Evolutionary conservation across 2,888 invertebrate genomes (phyloP).

Genomic region (Sepiola atlantica): DNA sequence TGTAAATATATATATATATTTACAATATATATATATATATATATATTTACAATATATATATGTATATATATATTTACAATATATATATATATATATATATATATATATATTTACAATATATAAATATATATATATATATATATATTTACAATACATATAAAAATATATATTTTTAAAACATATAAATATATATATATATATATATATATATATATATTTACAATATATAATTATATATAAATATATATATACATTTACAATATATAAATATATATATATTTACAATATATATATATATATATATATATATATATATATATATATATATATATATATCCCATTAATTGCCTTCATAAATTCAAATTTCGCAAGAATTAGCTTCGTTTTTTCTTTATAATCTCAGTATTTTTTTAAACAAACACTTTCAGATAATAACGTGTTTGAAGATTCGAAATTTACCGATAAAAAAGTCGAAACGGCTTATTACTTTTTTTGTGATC

Average conservation of each 20-base stretch:
- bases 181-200: not conserved
- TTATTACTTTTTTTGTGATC: not conserved
- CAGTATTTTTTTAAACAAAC: not conserved
- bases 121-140: not conserved
- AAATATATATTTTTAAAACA: too few relatives aligned
- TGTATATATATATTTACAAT: too few relatives aligned
- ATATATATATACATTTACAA: too few relatives aligned
- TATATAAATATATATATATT: too few relatives aligned
- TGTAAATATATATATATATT: too few relatives aligned
- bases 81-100: too few relatives aligned
- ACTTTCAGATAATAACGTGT: not conserved
- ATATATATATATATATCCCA: not conserved
- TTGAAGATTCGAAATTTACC: not conserved
- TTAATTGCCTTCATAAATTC: slow-evolving; percentile 11
- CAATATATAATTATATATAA: too few relatives aligned
- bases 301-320: too few relatives aligned
- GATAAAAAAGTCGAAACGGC: not conserved
- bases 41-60: not conserved
- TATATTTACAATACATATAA: too few relatives aligned
- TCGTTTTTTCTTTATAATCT: not conserved
- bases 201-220: not conserved
- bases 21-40: too few relatives aligned
- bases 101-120: not conserved
- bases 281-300: too few relatives aligned
- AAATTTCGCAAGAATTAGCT: not conserved